phyloP scores from a whole-genome alignment of 2,797 vertebrate genomes.

The Macropus fuliginosus region DNA sequence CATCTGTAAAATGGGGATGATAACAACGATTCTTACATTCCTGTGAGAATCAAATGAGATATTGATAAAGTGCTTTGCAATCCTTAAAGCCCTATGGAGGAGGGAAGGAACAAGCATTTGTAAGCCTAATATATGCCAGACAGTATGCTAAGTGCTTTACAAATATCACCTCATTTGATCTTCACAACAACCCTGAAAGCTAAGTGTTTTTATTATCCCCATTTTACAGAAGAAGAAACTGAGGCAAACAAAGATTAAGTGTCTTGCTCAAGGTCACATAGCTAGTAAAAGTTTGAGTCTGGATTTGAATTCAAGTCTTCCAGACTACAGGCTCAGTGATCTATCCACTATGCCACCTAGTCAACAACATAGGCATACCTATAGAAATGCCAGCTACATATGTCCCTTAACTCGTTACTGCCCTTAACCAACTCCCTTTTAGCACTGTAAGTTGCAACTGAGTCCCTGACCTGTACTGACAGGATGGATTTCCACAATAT shows the following conservation, averaged over 20 bases:
- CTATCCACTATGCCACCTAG: neutral
- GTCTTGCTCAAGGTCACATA: neutral
- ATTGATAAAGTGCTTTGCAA: neutral
- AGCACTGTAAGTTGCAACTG: neutral
- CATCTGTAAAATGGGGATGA: neutral
- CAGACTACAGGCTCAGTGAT: neutral
- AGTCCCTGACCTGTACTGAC: neutral
- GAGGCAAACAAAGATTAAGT: neutral
- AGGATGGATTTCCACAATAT: neutral
- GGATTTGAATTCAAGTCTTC: neutral
- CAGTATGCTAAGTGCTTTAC: neutral
- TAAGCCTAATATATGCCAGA: neutral
- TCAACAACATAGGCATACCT: no score
- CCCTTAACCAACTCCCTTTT: neutral
- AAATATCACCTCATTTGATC: neutral
- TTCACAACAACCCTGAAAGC: neutral
- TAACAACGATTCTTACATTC: neutral
- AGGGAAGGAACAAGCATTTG: neutral
- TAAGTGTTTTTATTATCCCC: neutral
- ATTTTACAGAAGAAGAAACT: neutral
- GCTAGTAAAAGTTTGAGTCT: neutral
- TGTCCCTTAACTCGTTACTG: neutral
- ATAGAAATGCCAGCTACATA: no score
- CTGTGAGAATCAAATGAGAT: neutral
- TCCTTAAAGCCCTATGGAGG: neutral